Conservation (phyloP, 1,140 invertebrate species). For the Drosophila tropicalis region DNA sequence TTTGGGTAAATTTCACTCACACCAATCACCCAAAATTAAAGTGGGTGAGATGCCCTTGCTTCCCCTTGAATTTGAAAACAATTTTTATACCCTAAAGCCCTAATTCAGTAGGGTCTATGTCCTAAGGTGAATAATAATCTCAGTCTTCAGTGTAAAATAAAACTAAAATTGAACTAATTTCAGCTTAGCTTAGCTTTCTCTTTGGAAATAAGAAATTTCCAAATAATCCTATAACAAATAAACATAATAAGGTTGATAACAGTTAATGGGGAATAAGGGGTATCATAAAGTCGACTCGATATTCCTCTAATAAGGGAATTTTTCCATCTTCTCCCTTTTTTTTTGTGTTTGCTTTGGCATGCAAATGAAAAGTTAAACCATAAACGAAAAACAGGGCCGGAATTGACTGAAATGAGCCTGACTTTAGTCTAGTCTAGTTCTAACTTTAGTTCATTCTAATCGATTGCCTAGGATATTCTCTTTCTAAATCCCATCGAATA, state of each 20-base stretch:
- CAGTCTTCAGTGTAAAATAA: no score
- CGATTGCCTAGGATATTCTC: background rate
- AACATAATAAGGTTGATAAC: no score
- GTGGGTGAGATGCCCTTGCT: slow-evolving; percentile 5
- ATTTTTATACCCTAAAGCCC: slow-evolving; percentile 10
- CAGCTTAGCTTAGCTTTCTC: no score
- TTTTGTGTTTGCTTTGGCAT: background rate
- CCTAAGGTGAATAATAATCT: no score
- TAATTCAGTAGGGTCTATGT: background rate
- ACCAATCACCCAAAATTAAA: background rate
- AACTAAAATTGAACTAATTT: no score
- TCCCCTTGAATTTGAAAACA: slow-evolving; percentile 32
- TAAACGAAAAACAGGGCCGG: slow-evolving; percentile 20
- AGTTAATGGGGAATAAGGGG: background rate
- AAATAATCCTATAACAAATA: no score
- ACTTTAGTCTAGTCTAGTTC: background rate
- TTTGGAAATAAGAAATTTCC: no score
- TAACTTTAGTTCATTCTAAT: no score
- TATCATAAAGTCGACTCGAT: background rate
- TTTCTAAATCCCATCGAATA: background rate
- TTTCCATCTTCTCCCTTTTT: background rate
- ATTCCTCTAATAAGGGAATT: background rate
- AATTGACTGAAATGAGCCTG: slow-evolving; percentile 35
- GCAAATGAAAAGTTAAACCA: slow-evolving; percentile 41
- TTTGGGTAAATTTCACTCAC: slow-evolving; percentile 30